phyloP scores from a whole-genome alignment of 1,140 invertebrate genomes.

The Conopomorpha cramerella region DNA sequence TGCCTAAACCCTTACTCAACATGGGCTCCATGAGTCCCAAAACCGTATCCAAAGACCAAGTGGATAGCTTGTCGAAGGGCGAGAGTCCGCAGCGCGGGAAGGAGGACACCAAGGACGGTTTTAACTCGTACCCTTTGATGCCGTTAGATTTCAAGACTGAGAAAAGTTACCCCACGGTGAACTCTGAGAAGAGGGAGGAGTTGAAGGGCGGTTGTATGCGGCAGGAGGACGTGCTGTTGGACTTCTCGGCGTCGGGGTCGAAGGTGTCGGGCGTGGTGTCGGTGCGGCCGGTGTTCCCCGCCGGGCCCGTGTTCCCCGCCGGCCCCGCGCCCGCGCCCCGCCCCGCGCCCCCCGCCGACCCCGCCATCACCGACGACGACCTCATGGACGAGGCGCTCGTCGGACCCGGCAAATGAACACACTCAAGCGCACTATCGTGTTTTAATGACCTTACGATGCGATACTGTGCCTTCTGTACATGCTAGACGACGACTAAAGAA shows the following conservation, averaged over 20 bases:
- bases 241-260: slow-evolving; percentile 64
- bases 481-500: too few species aligned
- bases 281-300: slow-evolving; percentile 60
- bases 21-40: slow-evolving; percentile 45
- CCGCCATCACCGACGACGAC: slow-evolving; percentile 85
- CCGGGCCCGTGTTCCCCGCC: slow-evolving; percentile 71
- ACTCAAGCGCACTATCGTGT: too few species aligned
- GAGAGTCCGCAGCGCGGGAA: slow-evolving; percentile 37
- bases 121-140: slow-evolving; percentile 32
- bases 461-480: too few species aligned
- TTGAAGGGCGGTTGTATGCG: too few species aligned
- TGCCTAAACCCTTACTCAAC: slow-evolving; percentile 44
- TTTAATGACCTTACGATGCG: too few species aligned
- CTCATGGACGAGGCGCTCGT: slow-evolving; percentile 87
- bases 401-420: slow-evolving; percentile 63
- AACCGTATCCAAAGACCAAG: slow-evolving; percentile 37
- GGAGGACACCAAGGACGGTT: slow-evolving; percentile 39
- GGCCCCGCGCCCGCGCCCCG: slow-evolving; percentile 74
- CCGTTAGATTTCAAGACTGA: slow-evolving; percentile 50
- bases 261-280: slow-evolving; percentile 55
- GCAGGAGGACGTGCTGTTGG: slow-evolving; percentile 67
- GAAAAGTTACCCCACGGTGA: slow-evolving; percentile 46
- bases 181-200: slow-evolving; percentile 65
- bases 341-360: slow-evolving; percentile 82
- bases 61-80: slow-evolving; percentile 36